Evolutionary conservation across 2,797 vertebrate species (phyloP).

Genomic region (Rhinoraja longicauda): DNA sequence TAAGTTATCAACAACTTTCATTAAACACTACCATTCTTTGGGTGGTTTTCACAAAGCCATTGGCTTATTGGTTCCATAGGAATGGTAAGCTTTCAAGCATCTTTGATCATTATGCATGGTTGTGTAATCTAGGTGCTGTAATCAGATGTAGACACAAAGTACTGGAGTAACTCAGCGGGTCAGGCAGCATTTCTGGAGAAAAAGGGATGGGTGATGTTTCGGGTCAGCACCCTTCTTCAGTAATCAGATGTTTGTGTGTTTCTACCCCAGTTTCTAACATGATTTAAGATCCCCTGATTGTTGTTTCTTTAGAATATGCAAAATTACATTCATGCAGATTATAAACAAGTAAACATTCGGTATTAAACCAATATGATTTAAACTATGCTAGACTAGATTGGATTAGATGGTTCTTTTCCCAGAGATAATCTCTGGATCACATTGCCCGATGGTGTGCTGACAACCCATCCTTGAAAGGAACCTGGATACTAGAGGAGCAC

Average conservation of each 20-base stretch:
- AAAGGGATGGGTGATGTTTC: no score
- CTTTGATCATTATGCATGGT: neutral
- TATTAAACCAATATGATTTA: neutral
- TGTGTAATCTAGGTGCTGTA: neutral
- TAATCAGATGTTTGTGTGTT: no score
- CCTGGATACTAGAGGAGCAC: no score
- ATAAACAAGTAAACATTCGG: neutral
- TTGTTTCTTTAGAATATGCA: neutral
- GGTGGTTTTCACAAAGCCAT: neutral
- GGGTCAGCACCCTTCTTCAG: no score
- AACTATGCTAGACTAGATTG: neutral
- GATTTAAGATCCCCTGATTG: neutral
- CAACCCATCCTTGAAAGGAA: neutral
- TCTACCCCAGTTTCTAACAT: no score
- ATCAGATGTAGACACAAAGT: no score
- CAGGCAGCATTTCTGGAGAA: no score
- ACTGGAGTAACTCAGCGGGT: no score
- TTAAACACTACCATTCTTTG: neutral
- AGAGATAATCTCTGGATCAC: neutral
- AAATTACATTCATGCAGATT: neutral
- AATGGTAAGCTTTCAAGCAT: neutral
- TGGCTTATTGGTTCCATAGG: neutral
- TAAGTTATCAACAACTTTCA: neutral
- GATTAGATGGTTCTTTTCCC: neutral
- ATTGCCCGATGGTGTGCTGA: neutral